Base-by-base conservation (phyloP, 2,113 vertebrate species). In the Panthera tigris region DNA sequence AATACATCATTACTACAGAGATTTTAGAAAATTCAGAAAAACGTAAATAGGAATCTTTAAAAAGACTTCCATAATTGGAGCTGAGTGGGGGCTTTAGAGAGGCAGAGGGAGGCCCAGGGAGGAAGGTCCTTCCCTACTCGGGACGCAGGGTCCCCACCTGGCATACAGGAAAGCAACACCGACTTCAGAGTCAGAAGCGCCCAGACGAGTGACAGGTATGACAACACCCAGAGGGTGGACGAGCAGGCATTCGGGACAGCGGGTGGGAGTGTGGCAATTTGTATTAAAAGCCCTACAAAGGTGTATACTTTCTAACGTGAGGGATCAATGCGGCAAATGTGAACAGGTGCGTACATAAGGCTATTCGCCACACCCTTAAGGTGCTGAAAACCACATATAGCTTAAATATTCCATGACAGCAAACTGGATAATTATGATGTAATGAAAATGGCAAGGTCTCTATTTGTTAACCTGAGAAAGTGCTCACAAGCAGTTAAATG, bases 161-260 rank as follows among this genome's bases (percentile, higher is more conserved):
- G 3, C n/a, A 48, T 1, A 52, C 1, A 12, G 68, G 61, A 31
- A 48, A 19, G 12, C n/a, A 69, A 61, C 15, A 3, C 50, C 3
- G 0, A n/a, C 23, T 29, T 36, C 0, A 76, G 82, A 48, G 29
- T n/a, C 23, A 0, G 48, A 31, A 39, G 48, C 0, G 0, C 25
- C 73, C 19, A 29, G 63, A 31, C 3, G 0, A 10, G 39, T 7
- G n/a, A 33, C 36, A 74, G 45, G 31, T 21, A 66, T 2, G 23
- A 29, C 0, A 12, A 33, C 4, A 6, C 27, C 31, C 0, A 0
- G 23, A 41, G 4, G 15, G 41, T 0, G 0, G 31, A 33, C 2
- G 5, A n/a, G 36, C 27, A 69, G 25, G 18, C 21, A 4, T 39
- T n/a, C 0, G 14, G 7, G 9, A 94, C 33, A 9, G 65, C 18